Conservation (phyloP, 2,888 invertebrate genomes). For the Cheilosia vernalis region DNA sequence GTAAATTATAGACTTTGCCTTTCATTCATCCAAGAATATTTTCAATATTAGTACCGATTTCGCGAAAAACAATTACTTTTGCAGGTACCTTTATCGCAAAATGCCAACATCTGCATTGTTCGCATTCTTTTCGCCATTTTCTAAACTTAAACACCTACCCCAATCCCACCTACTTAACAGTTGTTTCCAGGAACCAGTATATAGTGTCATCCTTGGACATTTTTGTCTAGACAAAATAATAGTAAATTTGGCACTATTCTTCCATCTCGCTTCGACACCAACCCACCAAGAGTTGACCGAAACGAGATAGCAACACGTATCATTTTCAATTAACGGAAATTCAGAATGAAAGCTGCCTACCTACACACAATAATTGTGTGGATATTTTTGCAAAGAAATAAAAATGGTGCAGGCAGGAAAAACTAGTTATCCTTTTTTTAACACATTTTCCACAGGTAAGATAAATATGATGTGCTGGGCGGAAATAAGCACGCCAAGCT, state of each 20-base stretch:
- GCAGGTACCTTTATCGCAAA: not conserved
- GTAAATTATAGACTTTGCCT: too few species aligned
- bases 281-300: not conserved
- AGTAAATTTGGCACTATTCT: constrained; percentile 44
- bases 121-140: constrained; percentile 51
- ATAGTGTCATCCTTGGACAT: constrained; percentile 47
- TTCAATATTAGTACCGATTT: not conserved
- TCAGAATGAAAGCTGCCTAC: constrained; percentile 13
- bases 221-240: constrained; percentile 73
- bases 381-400: constrained; percentile 6
- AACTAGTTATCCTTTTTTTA: constrained; percentile 23
- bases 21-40: not conserved
- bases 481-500: constrained; percentile 41
- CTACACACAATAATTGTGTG: not conserved
- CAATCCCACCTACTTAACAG: constrained; percentile 29
- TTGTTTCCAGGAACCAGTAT: constrained; percentile 37
- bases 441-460: constrained; percentile 22
- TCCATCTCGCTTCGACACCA: constrained; percentile 35
- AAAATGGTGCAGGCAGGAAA: not conserved
- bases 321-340: constrained; percentile 34
- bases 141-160: constrained; percentile 47
- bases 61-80: not conserved
- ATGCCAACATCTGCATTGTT: constrained; percentile 36
- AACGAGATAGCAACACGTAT: constrained; percentile 25
- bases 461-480: not conserved